A percentile compares a stretch with the other conserved stretches of the same genome.
phyloP scores from a whole-genome alignment of 2,797 vertebrate genomes.

The Tragopan temminckii region DNA sequence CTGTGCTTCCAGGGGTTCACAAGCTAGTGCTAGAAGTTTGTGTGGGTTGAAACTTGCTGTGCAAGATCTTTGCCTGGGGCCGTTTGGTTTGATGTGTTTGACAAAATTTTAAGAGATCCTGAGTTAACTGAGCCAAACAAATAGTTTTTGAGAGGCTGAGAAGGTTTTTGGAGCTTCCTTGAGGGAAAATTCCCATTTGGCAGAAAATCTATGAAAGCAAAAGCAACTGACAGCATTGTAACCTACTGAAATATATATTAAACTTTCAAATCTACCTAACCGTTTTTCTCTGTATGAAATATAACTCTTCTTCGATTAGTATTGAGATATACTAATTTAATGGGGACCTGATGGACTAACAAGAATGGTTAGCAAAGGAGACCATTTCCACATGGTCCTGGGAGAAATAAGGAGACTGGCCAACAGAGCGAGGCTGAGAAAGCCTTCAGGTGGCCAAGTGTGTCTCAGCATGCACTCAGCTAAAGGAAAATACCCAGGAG shows the following conservation, averaged over 20 bases:
- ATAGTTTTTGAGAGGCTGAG: constrained; percentile 50
- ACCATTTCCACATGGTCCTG: not conserved
- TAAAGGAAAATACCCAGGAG: not conserved
- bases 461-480: not conserved
- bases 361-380: not conserved
- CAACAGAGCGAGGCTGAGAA: not conserved
- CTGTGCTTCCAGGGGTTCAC: constrained; percentile 42
- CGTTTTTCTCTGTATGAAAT: not conserved
- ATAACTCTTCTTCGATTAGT: not conserved
- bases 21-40: constrained; percentile 56
- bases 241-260: not conserved
- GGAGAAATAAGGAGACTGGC: not conserved
- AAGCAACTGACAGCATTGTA: not conserved
- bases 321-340: not conserved
- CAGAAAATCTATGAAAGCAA: constrained; percentile 43
- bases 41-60: constrained; percentile 69
- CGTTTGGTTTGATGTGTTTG: constrained; percentile 69
- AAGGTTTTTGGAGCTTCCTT: constrained; percentile 51
- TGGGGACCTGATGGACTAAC: not conserved
- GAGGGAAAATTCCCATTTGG: constrained; percentile 60
- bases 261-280: not conserved
- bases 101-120: constrained; percentile 59
- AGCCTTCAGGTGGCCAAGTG: not conserved
- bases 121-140: constrained; percentile 45
- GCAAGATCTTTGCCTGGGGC: constrained; percentile 42